Conservation (phyloP, 2,888 invertebrate species). For the Drosophila subsilvestris region DNA sequence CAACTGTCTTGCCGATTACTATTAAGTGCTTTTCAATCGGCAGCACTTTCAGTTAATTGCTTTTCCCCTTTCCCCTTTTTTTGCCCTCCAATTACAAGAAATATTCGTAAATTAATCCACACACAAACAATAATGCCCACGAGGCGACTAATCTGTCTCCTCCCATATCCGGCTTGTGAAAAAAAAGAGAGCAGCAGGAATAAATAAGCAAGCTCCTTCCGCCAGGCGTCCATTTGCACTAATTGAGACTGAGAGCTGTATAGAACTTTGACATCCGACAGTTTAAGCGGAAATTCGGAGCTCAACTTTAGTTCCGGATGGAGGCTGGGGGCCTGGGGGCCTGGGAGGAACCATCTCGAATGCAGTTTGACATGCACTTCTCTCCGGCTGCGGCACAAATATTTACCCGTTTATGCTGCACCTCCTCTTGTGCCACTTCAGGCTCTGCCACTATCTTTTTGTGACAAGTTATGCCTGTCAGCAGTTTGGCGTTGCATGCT, state of each 20-base stretch:
- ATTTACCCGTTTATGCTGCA: constrained; percentile 51
- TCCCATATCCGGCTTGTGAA: not conserved
- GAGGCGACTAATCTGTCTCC: not conserved
- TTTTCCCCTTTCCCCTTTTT: not conserved
- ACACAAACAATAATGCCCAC: not conserved
- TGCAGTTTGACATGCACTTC: constrained; percentile 73
- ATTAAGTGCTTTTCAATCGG: not conserved
- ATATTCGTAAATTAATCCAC: not conserved
- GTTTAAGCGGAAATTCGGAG: not conserved
- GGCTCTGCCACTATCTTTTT: not conserved
- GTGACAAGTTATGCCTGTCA: constrained; percentile 74
- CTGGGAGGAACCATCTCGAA: constrained; percentile 38
- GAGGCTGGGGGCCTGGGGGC: not conserved
- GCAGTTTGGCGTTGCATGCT: constrained; percentile 46
- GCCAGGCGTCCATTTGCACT: constrained; percentile 53
- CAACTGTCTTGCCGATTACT: not conserved
- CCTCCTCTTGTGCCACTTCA: not conserved
- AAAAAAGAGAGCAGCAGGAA: constrained; percentile 4
- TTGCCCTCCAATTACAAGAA: not conserved
- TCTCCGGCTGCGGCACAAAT: constrained; percentile 60
- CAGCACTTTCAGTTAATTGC: not conserved
- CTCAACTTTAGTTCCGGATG: constrained; percentile 6
- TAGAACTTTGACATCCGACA: not conserved
- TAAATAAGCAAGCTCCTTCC: constrained; percentile 39
- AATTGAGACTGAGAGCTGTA: constrained; percentile 55